A percentile compares a stretch with the other conserved stretches of the same genome.
Evolutionary conservation across 2,797 vertebrate genomes (phyloP).

Genomic region (Simalia tracyae): DNA sequence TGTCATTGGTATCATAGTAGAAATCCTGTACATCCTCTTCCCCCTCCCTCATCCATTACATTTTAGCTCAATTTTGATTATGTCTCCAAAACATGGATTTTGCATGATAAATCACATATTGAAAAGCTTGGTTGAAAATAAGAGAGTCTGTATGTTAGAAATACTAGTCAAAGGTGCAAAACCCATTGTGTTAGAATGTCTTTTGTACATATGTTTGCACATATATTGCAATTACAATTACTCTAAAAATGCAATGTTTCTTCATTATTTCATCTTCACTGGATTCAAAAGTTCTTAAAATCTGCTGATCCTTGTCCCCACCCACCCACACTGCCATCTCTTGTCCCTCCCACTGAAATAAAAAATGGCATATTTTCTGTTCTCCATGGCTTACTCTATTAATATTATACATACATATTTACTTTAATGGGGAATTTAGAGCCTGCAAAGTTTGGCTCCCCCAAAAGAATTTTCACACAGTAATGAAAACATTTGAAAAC

Average conservation of each 20-base stretch:
- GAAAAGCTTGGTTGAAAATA: background rate
- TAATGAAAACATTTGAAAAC: constrained; percentile 40
- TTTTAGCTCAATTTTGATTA: background rate
- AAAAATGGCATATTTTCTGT: background rate
- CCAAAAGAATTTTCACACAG: constrained; percentile 16
- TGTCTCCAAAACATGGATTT: background rate
- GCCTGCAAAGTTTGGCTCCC: constrained; percentile 29
- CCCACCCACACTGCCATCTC: background rate
- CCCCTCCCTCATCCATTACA: background rate
- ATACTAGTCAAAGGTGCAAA: background rate
- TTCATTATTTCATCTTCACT: background rate
- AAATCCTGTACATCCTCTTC: background rate
- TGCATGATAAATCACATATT: background rate
- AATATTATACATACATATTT: background rate
- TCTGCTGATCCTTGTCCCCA: background rate
- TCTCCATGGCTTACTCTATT: background rate
- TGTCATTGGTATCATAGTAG: background rate
- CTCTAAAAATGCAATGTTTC: background rate
- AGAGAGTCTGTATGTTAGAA: background rate
- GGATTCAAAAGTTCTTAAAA: background rate
- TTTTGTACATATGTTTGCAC: background rate
- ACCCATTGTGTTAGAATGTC: background rate
- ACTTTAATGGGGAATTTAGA: constrained; percentile 36
- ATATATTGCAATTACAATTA: background rate
- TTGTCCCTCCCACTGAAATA: background rate